A percentile compares a stretch with the other conserved stretches of the same genome.
Evolutionary conservation across 64 coral and sea anemone genomes (phyloP).

Genomic region (Cladopsammia gracilis): DNA sequence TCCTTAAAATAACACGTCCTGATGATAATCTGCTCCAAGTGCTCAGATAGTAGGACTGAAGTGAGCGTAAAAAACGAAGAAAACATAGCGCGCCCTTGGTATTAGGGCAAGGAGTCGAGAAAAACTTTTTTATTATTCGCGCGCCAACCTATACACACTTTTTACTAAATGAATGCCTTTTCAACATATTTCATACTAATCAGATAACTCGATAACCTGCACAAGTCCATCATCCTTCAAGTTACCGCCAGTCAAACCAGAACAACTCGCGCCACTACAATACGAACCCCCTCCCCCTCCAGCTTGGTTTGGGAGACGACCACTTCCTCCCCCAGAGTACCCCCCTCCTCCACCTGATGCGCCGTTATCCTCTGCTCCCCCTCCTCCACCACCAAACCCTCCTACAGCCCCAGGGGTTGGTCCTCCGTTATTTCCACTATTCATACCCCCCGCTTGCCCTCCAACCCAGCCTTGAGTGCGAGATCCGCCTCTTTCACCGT

Average conservation of each 20-base stretch:
- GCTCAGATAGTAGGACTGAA: too few relatives aligned
- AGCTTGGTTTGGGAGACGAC: conserved; percentile 7
- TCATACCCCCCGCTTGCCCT: conserved; percentile 37
- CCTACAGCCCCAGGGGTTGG: conserved; percentile 54
- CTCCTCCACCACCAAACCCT: conserved; percentile 47
- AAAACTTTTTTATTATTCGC: background rate
- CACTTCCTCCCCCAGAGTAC: conserved; percentile 74
- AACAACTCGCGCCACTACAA: conserved; percentile 34
- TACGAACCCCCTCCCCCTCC: conserved; percentile 70
- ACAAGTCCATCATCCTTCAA: conserved; percentile 45
- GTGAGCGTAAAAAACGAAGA: too few relatives aligned
- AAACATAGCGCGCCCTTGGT: too few relatives aligned
- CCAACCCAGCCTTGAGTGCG: conserved; percentile 16
- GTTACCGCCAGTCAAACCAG: conserved; percentile 43
- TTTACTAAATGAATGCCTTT: too few relatives aligned
- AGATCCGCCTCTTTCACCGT: conserved; percentile 31
- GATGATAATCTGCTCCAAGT: too few relatives aligned
- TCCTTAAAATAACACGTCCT: too few relatives aligned
- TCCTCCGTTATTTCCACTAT: conserved; percentile 54
- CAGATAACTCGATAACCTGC: background rate
- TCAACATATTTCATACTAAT: background rate
- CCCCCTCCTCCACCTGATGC: conserved; percentile 67
- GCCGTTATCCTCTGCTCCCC: conserved; percentile 60
- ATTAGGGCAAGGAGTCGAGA: too few relatives aligned
- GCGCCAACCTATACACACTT: too few relatives aligned